Evolutionary conservation across 2,113 vertebrate species (phyloP), one percentile per base, ranked within the genome.

Genomic region (Solea solea): DNA sequence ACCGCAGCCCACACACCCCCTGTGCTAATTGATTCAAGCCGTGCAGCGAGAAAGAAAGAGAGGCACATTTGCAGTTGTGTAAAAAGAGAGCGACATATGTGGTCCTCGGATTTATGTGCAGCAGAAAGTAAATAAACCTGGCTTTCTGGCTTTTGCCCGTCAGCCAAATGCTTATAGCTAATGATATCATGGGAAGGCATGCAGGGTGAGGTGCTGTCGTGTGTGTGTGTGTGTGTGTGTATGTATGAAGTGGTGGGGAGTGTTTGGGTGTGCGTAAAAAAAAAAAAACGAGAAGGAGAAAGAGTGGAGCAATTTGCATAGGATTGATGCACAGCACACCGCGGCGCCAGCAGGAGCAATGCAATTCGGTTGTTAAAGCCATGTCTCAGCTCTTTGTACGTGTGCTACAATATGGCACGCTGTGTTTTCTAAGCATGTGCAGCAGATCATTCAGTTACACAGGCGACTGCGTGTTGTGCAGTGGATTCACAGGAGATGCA

Each of bases 141-240:
- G 78, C 82, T 4, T 42, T 40, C 73, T 84, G 83, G 86, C 86
- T 58, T 69, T 56, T 55, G 55, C 71, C 80, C 88, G 86, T 93
- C 90, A 92, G 86, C 81, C 82, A 76, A 72, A 85, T 89, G 85
- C 85, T 90, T 86, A 86, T 83, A 78, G 86, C 82, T 85, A 85
- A 85, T 92, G 88, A 93, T 92, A 76, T 74, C 78, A 75, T 56
- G 60, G 81, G 85, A 81, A 85, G 57, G 46, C 78, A 64, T 71
- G 77, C 80, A 63, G 64, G 77, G 71, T 75, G 60, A 60, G 63
- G 73, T 66, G 80, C 64, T 56, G 69, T 69, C 55, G 70, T 69
- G 64, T 64, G 68, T 84, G 56, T 77, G 59, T 72, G 44, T 61
- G 51, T 60, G 58, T 72, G 9, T 72, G 71, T 21, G 21, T 21